These are phyloP conservation scores for Rhopalosiphum maidis DNA, from an alignment of 1,140 invertebrate species.

Conservation along the genomic window DNA sequence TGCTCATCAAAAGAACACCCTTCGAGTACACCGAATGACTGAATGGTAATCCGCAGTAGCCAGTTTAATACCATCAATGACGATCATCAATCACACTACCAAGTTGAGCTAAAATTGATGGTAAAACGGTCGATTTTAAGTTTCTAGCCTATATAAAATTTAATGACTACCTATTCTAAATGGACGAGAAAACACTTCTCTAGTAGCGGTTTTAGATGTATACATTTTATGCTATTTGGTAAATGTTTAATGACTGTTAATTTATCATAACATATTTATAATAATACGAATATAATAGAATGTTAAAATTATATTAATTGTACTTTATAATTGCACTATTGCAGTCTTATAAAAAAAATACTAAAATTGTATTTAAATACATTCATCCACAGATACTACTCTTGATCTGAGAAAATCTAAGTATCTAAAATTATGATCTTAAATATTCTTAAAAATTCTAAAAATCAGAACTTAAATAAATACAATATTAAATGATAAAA, in stretches of 20 bases:
- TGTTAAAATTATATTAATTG: too few species aligned
- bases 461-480: too few species aligned
- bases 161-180: background rate
- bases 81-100: background rate
- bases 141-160: background rate
- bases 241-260: background rate
- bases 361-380: too few species aligned
- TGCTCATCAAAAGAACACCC: background rate
- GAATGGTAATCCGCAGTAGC: background rate
- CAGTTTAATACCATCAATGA: constrained; percentile 3
- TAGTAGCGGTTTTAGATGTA: background rate
- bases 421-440: too few species aligned
- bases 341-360: too few species aligned
- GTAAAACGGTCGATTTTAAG: background rate
- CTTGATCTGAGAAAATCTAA: too few species aligned
- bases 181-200: background rate
- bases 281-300: too few species aligned
- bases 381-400: too few species aligned
- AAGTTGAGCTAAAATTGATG: background rate
- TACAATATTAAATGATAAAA: too few species aligned
- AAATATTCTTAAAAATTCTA: too few species aligned
- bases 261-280: background rate
- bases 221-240: background rate
- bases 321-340: too few species aligned
- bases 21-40: background rate